These are phyloP conservation scores for Sipha maydis DNA, from an alignment of 2,888 invertebrate species.

Conservation along the genomic window DNA sequence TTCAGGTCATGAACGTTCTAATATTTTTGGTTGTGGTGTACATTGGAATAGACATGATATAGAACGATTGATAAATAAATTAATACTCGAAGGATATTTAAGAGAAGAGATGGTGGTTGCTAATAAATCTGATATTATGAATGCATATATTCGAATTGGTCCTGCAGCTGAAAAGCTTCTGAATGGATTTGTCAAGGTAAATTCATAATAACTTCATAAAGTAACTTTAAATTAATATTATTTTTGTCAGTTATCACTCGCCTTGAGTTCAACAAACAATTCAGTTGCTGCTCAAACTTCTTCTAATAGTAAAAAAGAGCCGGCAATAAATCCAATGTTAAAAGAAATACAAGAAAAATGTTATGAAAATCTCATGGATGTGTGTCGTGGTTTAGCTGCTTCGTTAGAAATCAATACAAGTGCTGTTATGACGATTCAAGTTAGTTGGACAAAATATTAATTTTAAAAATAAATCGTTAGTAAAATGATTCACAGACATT, in stretches of 20 bases:
- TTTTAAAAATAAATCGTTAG: not conserved
- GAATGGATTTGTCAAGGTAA: slow-evolving; percentile 69
- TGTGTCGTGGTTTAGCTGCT: slow-evolving; percentile 71
- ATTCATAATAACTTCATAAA: not conserved
- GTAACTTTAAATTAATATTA: not conserved
- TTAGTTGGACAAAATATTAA: slow-evolving; percentile 63
- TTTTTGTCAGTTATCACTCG: slow-evolving; percentile 33
- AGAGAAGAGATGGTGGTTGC: slow-evolving; percentile 79
- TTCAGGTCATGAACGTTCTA: slow-evolving; percentile 71
- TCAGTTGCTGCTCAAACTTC: not conserved
- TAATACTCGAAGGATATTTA: slow-evolving; percentile 83
- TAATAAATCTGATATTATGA: slow-evolving; percentile 80
- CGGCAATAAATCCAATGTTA: slow-evolving; percentile 67
- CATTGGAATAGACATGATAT: slow-evolving; percentile 80
- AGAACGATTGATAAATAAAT: slow-evolving; percentile 82
- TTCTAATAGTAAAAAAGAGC: not conserved
- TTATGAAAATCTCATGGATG: slow-evolving; percentile 71
- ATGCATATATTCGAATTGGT: slow-evolving; percentile 84
- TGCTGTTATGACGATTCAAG: slow-evolving; percentile 72
- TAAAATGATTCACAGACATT: too few species aligned
- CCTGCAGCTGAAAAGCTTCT: slow-evolving; percentile 74
- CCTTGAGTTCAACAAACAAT: slow-evolving; percentile 14
- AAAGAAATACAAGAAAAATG: slow-evolving; percentile 72
- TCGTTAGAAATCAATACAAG: slow-evolving; percentile 70
- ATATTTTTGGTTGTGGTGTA: slow-evolving; percentile 76